A percentile compares a stretch with the other conserved stretches of the same genome.
These are phyloP conservation scores for Muntiacus muntjak DNA, from an alignment of 2,113 vertebrate genomes.

Conservation along the genomic window DNA sequence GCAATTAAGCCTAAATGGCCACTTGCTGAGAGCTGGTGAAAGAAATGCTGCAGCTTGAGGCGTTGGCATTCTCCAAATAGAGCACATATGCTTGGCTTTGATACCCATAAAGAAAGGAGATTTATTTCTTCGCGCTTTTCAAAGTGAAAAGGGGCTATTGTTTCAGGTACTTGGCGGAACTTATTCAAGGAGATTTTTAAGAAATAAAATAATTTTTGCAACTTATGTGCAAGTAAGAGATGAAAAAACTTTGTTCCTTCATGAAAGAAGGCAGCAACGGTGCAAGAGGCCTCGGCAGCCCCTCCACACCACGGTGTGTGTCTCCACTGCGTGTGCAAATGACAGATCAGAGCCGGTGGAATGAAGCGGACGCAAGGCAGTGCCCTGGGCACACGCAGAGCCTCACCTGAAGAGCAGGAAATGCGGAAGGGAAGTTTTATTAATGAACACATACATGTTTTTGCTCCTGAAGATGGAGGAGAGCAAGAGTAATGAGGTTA, in stretches of 20 bases:
- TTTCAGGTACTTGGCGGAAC: constrained; percentile 47
- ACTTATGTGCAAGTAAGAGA: constrained; percentile 43
- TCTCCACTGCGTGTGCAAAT: not conserved
- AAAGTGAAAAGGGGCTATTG: constrained; percentile 40
- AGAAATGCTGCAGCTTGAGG: constrained; percentile 71
- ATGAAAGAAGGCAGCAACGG: not conserved
- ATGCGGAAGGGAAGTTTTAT: not conserved
- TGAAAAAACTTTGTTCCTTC: constrained; percentile 46
- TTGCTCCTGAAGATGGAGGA: not conserved
- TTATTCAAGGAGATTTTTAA: not conserved
- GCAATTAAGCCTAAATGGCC: constrained; percentile 82
- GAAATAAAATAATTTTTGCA: constrained; percentile 39
- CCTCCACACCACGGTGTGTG: not conserved
- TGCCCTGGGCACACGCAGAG: not conserved
- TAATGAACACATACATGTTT: not conserved
- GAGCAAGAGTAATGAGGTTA: not conserved
- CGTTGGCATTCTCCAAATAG: constrained; percentile 68
- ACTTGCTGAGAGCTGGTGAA: constrained; percentile 80
- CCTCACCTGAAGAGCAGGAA: not conserved
- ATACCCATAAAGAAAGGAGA: constrained; percentile 62
- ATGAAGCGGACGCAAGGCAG: constrained; percentile 13
- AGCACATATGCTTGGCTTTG: constrained; percentile 58
- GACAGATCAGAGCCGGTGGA: not conserved
- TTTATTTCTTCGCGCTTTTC: constrained; percentile 26
- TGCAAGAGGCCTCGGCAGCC: not conserved